Percentiles rank a stretch among this genome's conserved stretches.
Evolutionary conservation across 2,113 vertebrate genomes (phyloP).

Genomic region (Bucco capensis): DNA sequence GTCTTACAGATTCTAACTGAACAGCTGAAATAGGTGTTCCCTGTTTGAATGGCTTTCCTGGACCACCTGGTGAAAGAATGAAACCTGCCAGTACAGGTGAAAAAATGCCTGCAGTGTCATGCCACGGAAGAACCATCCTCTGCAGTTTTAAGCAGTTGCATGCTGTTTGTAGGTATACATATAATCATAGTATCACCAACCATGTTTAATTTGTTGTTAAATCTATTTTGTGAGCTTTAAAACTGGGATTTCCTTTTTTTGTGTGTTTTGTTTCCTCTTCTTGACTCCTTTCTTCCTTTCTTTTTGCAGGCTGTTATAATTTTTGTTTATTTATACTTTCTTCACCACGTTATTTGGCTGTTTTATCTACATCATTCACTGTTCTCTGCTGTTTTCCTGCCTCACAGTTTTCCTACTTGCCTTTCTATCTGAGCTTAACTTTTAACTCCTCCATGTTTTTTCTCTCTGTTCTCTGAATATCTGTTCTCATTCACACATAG

Average conservation of each 20-base stretch:
- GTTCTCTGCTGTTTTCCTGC: background rate
- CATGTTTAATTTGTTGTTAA: background rate
- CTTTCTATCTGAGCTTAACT: background rate
- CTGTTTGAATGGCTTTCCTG: background rate
- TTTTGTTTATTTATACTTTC: background rate
- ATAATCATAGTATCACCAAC: background rate
- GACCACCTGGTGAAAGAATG: slow-evolving; percentile 4
- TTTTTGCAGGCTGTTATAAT: background rate
- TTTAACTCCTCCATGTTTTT: background rate
- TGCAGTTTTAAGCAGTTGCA: background rate
- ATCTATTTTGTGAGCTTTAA: background rate
- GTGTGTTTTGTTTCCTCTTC: background rate
- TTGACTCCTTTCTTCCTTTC: background rate
- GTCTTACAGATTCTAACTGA: slow-evolving; percentile 18
- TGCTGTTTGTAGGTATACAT: background rate
- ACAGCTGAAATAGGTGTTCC: slow-evolving; percentile 24
- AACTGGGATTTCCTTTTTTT: background rate
- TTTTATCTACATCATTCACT: background rate
- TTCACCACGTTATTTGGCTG: background rate
- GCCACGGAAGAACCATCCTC: background rate
- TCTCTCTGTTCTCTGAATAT: background rate
- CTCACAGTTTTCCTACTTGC: background rate
- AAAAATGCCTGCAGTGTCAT: slow-evolving; percentile 14
- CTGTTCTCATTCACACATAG: background rate
- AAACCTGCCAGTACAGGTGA: slow-evolving; percentile 24